Conservation (phyloP, 2,888 invertebrate genomes). For the Scelioninae gen. 1 region DNA sequence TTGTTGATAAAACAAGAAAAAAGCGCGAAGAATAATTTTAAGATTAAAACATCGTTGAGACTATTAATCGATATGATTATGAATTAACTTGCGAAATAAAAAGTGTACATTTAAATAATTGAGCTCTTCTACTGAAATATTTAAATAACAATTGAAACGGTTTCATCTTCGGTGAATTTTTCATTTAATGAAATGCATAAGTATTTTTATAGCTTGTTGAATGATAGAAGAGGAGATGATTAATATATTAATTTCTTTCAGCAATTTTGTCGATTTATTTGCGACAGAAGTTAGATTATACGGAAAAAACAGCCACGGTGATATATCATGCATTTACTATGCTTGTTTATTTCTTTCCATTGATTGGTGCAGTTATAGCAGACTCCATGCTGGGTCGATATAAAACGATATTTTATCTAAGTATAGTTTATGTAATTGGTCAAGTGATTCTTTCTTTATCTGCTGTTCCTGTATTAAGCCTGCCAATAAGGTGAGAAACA, state of each 20-base stretch:
- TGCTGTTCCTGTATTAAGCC: slow-evolving; percentile 85
- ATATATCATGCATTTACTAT: slow-evolving; percentile 95
- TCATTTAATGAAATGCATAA: not conserved
- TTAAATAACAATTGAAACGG: too few species aligned
- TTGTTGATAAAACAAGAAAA: too few species aligned
- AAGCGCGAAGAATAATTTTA: too few species aligned
- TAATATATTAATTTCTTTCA: slow-evolving; percentile 84
- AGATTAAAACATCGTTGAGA: too few species aligned
- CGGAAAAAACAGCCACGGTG: slow-evolving; percentile 91
- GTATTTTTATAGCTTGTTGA: not conserved
- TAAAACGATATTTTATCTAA: slow-evolving; percentile 94
- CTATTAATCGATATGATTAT: too few species aligned
- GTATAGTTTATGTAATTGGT: slow-evolving; percentile 94
- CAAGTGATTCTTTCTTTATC: slow-evolving; percentile 90
- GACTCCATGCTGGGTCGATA: slow-evolving; percentile 97
- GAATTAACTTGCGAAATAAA: too few species aligned
- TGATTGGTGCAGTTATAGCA: slow-evolving; percentile 96
- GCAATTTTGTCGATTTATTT: slow-evolving; percentile 97
- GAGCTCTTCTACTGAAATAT: too few species aligned
- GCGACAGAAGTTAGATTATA: slow-evolving; percentile 90
- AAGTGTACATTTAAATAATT: too few species aligned
- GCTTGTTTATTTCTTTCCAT: slow-evolving; percentile 94
- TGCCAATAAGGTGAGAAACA: slow-evolving; percentile 86
- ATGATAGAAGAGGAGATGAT: not conserved
- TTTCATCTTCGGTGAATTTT: not conserved